Evolutionary conservation across 2,113 vertebrate species (phyloP).

Genomic region (Dicerorhinus sumatrensis): DNA sequence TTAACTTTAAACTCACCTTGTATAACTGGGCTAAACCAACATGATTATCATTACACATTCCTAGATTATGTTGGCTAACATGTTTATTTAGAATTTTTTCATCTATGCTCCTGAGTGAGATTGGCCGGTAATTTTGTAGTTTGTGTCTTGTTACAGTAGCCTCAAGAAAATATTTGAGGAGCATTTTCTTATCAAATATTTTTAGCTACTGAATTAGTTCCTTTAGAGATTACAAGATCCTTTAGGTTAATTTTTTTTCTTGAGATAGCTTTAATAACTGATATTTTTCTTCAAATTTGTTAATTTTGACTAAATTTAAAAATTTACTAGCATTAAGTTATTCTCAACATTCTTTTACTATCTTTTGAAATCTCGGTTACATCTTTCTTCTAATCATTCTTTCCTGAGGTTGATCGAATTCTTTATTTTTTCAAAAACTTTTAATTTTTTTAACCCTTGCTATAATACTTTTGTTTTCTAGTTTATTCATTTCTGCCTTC

Average conservation of each 20-base stretch:
- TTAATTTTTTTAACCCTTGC: not conserved
- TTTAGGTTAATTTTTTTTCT: not conserved
- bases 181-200: not conserved
- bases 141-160: not conserved
- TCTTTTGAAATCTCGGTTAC: not conserved
- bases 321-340: not conserved
- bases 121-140: not conserved
- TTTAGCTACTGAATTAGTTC: not conserved
- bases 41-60: not conserved
- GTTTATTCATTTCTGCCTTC: not conserved
- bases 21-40: not conserved
- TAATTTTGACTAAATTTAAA: conserved; percentile 3
- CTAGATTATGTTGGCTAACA: not conserved
- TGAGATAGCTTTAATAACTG: not conserved
- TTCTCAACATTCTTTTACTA: not conserved
- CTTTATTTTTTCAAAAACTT: not conserved
- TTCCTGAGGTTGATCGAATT: not conserved
- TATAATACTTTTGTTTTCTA: not conserved
- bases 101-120: not conserved
- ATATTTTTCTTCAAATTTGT: not conserved
- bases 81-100: not conserved
- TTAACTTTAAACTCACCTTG: not conserved
- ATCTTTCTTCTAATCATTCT: not conserved
- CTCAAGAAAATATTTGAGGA: not conserved
- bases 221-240: not conserved